These are phyloP conservation scores for Cinclus mexicanus DNA, from an alignment of 2,113 vertebrate species.

Conservation along the genomic window DNA sequence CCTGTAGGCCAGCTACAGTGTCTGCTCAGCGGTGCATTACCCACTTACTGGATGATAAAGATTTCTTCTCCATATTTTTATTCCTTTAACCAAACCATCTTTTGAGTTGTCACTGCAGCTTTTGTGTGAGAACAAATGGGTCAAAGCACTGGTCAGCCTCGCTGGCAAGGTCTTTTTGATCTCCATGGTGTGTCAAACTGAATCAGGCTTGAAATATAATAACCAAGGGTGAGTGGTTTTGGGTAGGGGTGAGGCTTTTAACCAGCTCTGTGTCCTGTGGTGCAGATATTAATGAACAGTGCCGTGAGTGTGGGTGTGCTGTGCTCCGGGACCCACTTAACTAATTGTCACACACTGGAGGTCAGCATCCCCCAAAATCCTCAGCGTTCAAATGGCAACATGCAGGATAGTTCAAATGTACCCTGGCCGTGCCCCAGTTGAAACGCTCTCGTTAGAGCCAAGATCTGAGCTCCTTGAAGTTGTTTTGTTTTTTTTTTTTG, in stretches of 20 bases:
- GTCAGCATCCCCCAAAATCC: conserved; percentile 21
- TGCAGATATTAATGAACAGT: conserved; percentile 39
- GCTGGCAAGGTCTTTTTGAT: conserved; percentile 54
- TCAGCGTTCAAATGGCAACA: background rate
- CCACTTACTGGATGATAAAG: conserved; percentile 40
- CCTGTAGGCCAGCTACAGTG: conserved; percentile 41
- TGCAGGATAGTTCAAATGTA: background rate
- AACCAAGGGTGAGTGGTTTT: conserved; percentile 17
- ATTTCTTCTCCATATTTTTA: conserved; percentile 48
- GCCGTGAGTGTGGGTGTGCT: background rate
- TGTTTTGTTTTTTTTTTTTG: background rate
- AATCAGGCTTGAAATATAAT: conserved; percentile 51
- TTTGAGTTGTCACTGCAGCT: conserved; percentile 29
- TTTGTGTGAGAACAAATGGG: conserved; percentile 36
- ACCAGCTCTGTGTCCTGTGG: conserved; percentile 4
- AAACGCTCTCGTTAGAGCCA: background rate
- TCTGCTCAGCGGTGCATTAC: conserved; percentile 27
- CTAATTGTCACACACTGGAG: conserved; percentile 1
- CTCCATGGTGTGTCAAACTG: conserved; percentile 30
- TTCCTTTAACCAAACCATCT: conserved; percentile 60
- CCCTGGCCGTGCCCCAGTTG: background rate
- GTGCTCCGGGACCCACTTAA: background rate
- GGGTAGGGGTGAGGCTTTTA: conserved; percentile 36
- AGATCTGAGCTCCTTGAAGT: conserved; percentile 8
- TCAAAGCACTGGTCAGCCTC: conserved; percentile 24